Conservation (phyloP, 2,113 vertebrate species). For the Chamaea fasciata region DNA sequence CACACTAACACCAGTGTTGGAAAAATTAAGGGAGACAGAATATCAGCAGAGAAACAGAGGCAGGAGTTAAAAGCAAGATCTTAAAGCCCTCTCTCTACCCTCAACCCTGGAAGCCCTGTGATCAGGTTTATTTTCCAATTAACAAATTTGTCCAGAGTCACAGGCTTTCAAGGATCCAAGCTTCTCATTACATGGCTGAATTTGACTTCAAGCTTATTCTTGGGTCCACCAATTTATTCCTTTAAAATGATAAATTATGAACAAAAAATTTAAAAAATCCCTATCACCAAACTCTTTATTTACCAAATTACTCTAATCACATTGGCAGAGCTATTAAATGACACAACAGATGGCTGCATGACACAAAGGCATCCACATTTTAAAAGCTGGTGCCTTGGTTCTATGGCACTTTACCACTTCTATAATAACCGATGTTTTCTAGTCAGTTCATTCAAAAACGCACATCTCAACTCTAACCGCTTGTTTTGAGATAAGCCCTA, state of each 20-base stretch:
- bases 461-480: not conserved
- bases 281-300: not conserved
- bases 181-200: not conserved
- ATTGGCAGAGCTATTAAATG: not conserved
- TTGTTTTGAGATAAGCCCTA: not conserved
- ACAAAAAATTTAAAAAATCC: not conserved
- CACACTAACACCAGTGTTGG: not conserved
- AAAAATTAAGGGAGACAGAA: not conserved
- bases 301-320: not conserved
- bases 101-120: not conserved
- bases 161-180: not conserved
- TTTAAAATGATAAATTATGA: not conserved
- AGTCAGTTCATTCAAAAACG: not conserved
- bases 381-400: not conserved
- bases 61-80: not conserved
- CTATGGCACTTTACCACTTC: not conserved
- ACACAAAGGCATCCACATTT: not conserved
- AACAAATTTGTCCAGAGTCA: not conserved
- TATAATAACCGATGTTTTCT: not conserved
- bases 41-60: not conserved
- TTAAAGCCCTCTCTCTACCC: not conserved
- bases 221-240: not conserved
- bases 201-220: not conserved
- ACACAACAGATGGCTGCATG: not conserved
- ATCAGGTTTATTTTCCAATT: not conserved